Percentiles rank a stretch among this genome's conserved stretches.
phyloP scores from a whole-genome alignment of 1,140 invertebrate species.

The Drosophila takahashii region DNA sequence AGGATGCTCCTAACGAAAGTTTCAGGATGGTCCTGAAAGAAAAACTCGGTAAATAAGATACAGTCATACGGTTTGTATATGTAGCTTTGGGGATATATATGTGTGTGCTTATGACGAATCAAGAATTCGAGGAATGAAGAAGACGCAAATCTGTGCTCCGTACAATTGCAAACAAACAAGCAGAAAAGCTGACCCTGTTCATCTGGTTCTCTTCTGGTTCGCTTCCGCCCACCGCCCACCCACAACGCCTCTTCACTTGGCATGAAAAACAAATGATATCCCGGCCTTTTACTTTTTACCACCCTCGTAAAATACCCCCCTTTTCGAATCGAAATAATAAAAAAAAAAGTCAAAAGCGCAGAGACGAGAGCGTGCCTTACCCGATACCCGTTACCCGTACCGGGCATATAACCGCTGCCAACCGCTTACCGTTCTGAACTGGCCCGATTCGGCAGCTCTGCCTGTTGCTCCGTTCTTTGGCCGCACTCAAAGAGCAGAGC shows the following conservation, averaged over 20 bases:
- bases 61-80: constrained; percentile 6
- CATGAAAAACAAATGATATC: constrained; percentile 24
- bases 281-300: not conserved
- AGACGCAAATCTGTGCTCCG: constrained; percentile 39
- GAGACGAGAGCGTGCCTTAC: constrained; percentile 4
- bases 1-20: not conserved
- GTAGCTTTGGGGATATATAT: constrained; percentile 44
- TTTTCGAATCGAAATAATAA: not conserved
- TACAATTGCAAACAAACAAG: constrained; percentile 39
- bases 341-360: not conserved
- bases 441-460: constrained; percentile 1
- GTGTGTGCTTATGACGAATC: constrained; percentile 41
- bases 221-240: constrained; percentile 5
- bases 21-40: not conserved
- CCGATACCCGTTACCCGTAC: constrained; percentile 9
- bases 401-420: constrained; percentile 9
- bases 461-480: constrained; percentile 32
- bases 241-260: not conserved
- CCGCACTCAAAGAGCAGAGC: constrained; percentile 67
- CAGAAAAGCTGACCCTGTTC: constrained; percentile 13
- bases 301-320: not conserved
- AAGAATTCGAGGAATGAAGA: constrained; percentile 40
- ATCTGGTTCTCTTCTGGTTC: not conserved
- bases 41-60: not conserved
- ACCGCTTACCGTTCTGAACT: constrained; percentile 18